Conservation (phyloP, 2,113 vertebrate genomes). For the Scomber scombrus region DNA sequence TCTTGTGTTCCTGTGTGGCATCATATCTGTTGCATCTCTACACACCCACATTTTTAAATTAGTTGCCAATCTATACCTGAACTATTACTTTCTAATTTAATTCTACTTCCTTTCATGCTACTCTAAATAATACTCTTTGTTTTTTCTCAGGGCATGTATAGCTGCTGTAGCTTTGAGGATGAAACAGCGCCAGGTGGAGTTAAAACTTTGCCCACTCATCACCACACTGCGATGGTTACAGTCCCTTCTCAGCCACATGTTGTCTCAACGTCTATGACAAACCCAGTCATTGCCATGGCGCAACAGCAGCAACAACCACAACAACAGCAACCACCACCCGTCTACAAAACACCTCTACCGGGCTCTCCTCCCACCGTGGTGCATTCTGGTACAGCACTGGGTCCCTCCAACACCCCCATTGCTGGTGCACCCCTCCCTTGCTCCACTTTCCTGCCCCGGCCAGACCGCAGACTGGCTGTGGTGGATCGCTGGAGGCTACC, state of each 20-base stretch:
- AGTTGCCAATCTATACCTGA: neutral
- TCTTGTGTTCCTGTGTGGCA: neutral
- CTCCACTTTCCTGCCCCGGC: slow-evolving; percentile 90
- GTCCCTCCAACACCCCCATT: slow-evolving; percentile 85
- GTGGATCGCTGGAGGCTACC: slow-evolving; percentile 93
- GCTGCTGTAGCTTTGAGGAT: slow-evolving; percentile 93
- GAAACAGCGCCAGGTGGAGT: slow-evolving; percentile 83
- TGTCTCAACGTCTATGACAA: slow-evolving; percentile 80
- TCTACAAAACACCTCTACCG: slow-evolving; percentile 85
- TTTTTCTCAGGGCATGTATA: slow-evolving; percentile 91
- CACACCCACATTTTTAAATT: neutral
- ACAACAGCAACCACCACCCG: slow-evolving; percentile 79
- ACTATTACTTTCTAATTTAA: neutral
- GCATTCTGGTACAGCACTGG: slow-evolving; percentile 86
- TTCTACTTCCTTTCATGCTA: neutral
- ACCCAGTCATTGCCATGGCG: slow-evolving; percentile 81
- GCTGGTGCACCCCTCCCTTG: slow-evolving; percentile 88
- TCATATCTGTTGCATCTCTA: neutral
- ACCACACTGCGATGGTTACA: slow-evolving; percentile 81
- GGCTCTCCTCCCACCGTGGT: slow-evolving; percentile 87
- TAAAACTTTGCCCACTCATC: slow-evolving; percentile 82
- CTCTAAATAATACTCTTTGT: neutral
- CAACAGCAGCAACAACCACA: slow-evolving; percentile 85
- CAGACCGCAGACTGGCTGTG: slow-evolving; percentile 88
- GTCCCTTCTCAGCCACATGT: slow-evolving; percentile 81